Evolutionary conservation across 2,888 invertebrate species (phyloP).

Genomic region (Molanna angustata): DNA sequence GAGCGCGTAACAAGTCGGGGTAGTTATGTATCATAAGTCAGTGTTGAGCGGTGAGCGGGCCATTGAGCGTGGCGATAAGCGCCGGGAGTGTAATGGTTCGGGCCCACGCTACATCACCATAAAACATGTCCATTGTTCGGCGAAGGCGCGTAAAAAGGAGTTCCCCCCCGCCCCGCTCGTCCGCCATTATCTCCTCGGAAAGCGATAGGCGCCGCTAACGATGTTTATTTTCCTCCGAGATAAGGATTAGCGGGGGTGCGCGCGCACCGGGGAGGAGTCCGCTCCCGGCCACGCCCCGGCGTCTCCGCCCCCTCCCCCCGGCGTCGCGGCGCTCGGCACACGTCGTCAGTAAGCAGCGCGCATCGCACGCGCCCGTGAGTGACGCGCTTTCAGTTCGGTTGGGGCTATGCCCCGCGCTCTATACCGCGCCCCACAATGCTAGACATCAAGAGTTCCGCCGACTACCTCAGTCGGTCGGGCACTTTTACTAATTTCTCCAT

Average conservation of each 20-base stretch:
- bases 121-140: slow-evolving; percentile 24
- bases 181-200: slow-evolving; percentile 50
- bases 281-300: slow-evolving; percentile 33
- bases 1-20: slow-evolving; percentile 10
- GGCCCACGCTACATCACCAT: slow-evolving; percentile 27
- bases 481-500: slow-evolving; percentile 94
- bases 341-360: slow-evolving; percentile 28
- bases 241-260: slow-evolving; percentile 50
- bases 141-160: slow-evolving; percentile 18
- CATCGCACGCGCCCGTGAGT: slow-evolving; percentile 37
- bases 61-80: slow-evolving; percentile 27
- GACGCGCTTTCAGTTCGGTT: slow-evolving; percentile 41
- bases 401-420: slow-evolving; percentile 37
- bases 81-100: slow-evolving; percentile 24
- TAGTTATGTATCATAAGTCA: slow-evolving; percentile 19
- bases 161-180: slow-evolving; percentile 40
- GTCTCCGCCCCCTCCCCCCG: slow-evolving; percentile 34
- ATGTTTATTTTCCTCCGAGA: slow-evolving; percentile 55
- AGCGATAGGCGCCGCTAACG: slow-evolving; percentile 32
- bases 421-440: slow-evolving; percentile 58
- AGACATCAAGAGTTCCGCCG: slow-evolving; percentile 89
- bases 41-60: slow-evolving; percentile 13
- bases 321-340: slow-evolving; percentile 28
- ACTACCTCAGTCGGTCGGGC: slow-evolving; percentile 87
- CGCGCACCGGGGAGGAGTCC: slow-evolving; percentile 34